These are phyloP conservation scores for Tachina grossa DNA, from an alignment of 2,888 invertebrate genomes.

Conservation along the genomic window DNA sequence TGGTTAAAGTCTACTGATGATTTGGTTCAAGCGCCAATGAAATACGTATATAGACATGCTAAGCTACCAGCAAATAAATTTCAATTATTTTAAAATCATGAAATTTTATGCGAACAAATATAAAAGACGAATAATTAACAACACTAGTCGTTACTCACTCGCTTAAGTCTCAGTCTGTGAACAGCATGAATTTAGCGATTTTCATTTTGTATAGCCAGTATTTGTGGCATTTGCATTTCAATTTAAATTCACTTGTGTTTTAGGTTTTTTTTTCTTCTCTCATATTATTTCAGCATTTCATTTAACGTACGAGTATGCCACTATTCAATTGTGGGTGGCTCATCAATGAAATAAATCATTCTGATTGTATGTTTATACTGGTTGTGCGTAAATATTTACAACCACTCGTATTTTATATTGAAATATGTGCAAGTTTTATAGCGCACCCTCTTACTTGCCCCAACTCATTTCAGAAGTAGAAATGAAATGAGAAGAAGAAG, in stretches of 20 bases:
- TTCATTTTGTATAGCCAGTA: constrained; percentile 56
- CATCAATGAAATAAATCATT: constrained; percentile 72
- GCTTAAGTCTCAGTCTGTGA: constrained; percentile 31
- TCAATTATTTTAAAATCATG: too few relatives aligned
- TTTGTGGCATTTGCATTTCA: constrained; percentile 80
- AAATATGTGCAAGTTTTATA: constrained; percentile 69
- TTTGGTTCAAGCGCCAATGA: too few relatives aligned
- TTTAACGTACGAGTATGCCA: constrained; percentile 52
- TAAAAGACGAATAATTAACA: too few relatives aligned
- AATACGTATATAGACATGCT: too few relatives aligned
- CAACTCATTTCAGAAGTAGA: constrained; percentile 22
- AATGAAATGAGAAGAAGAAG: background rate
- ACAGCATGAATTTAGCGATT: constrained; percentile 5
- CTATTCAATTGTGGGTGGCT: constrained; percentile 67
- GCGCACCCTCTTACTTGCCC: constrained; percentile 15
- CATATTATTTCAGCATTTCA: constrained; percentile 72
- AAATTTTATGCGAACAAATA: too few relatives aligned
- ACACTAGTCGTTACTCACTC: constrained; percentile 23
- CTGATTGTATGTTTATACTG: constrained; percentile 56
- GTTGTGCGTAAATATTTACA: constrained; percentile 69
- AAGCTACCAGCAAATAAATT: too few relatives aligned
- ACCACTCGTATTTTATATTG: constrained; percentile 71
- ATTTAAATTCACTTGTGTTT: constrained; percentile 73
- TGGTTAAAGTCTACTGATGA: too few relatives aligned
- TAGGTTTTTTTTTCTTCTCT: constrained; percentile 72